Base-by-base conservation (phyloP, 2,113 vertebrate genomes). In the Psephotus haematonotus region DNA sequence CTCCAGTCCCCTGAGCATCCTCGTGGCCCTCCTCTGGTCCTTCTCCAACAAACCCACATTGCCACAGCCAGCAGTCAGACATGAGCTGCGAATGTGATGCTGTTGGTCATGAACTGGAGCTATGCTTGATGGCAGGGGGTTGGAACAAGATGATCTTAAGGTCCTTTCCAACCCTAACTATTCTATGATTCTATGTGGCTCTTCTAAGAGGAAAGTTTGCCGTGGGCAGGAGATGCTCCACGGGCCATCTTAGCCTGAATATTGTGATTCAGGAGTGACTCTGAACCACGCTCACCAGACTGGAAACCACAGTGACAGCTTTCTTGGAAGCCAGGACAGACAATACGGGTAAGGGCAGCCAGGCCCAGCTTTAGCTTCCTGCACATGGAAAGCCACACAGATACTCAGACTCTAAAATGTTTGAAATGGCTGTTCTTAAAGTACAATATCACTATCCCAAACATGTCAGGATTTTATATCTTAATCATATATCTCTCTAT, bases 21-120 rank as follows among this genome's bases (percentile, higher is more conserved):
- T 37, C 37, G 8, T 37, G 37, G 37, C 37, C 37, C 37, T 37
- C 37, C 37, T 37, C 37, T 37, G 37, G 37, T 52, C 55, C 39
- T n/a, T 37, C 68, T 80, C 27, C 64, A 68, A 12, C 5, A 72
- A 47, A 43, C 17, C 44, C 72, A 31, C 1, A 6, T 9, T 77
- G 67, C 59, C 0, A 0, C 3, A 49, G 64, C 25, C 20, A 46
- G 68, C 39, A 55, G 70, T 2, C 24, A 52, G 67, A 68, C 2
- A 47, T 0, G 3, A 37, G 46, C 1, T 53, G 62, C 20, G 2
- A 44, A 35, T 0, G 3, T 3, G 5, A 63, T 14, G 10, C 18
- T 8, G 23, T 1, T 49, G 67, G 7, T 25, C 0, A 0, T 24
- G 37, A 75, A 18, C 23, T 10, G 39, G 37, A 44, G n/a, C 17